A percentile compares a stretch with the other conserved stretches of the same genome.
phyloP scores from a whole-genome alignment of 2,888 invertebrate genomes.

The Rotaria socialis region DNA sequence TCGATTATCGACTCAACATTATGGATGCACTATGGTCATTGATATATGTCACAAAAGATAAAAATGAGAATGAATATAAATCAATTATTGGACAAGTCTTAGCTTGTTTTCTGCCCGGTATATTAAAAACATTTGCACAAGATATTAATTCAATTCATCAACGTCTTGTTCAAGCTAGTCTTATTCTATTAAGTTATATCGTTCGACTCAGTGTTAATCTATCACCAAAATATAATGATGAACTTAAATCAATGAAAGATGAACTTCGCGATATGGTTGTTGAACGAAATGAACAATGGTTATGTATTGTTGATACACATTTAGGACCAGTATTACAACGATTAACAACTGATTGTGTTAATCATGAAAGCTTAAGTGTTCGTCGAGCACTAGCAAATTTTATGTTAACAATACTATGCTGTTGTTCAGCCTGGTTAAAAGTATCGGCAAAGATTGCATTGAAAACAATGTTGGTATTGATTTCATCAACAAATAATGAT shows the following conservation, averaged over 20 bases:
- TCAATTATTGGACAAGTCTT: slow-evolving; percentile 16
- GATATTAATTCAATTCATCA: background rate
- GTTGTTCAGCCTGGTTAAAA: background rate
- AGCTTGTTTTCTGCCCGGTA: slow-evolving; percentile 1
- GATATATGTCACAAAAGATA: background rate
- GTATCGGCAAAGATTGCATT: slow-evolving; percentile 11
- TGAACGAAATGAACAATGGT: slow-evolving; percentile 28
- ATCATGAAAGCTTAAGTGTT: background rate
- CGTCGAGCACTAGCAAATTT: background rate
- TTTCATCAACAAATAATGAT: background rate
- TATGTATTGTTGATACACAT: background rate
- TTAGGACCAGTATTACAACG: background rate
- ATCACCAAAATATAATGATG: background rate
- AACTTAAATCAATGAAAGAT: background rate
- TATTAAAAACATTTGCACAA: slow-evolving; percentile 17
- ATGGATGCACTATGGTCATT: slow-evolving; percentile 1
- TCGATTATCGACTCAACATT: background rate
- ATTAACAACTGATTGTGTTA: background rate
- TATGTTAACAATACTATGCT: background rate
- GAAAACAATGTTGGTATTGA: background rate
- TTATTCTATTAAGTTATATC: slow-evolving; percentile 3
- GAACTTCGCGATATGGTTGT: background rate
- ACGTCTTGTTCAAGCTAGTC: background rate
- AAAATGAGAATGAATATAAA: slow-evolving; percentile 27
- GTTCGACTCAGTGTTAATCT: background rate